Evolutionary conservation across 2,888 invertebrate genomes (phyloP), one percentile per base, ranked within the genome.

Genomic region (Invenusta paracnida): DNA sequence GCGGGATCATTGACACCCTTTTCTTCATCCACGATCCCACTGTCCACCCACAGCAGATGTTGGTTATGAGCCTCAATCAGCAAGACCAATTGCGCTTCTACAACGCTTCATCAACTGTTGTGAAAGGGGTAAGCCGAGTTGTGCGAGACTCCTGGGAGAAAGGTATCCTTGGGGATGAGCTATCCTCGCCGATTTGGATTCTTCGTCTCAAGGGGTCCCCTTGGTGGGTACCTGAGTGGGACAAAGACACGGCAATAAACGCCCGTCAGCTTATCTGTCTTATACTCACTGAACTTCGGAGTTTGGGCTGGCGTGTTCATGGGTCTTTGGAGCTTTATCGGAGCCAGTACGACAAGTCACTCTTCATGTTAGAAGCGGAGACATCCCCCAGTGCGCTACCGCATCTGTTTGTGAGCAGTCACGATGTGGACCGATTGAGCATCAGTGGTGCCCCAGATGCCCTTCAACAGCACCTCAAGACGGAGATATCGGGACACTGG

Each of bases 221-320:
- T 25, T 86, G 86, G 86, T 86, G 66, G 30, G 30, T 86, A n/a
- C 25, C 86, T 17, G 85, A 86, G n/a, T 86, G 86, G 86, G 86
- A 86, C 30, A 86, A 86, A 85, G 86, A 86, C 30, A 31, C 86
- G 27, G 85, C 86, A 5, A 67, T 86, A 17, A 28, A 48, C 28
- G 86, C 86, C 29, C 66, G 85, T 29, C 27, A 48, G 23, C 79
- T 86, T 0, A 66, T 86, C 13, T 66, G 30, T 66, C 67, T 66
- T 29, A 84, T 86, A 0, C 11, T 86, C 17, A 0, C 29, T 23
- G 86, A 86, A 29, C 85, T 86, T 5, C 67, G 85, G 0, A 86
- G 67, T 31, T n/a, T 29, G 5, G 79, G 73, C 0, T 86, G 86
- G 86, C 31, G 79, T n/a, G 67, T 85, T 67, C 48, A 86, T 17